Percentiles rank a stretch among this genome's conserved stretches.
Evolutionary conservation across 2,888 invertebrate species (phyloP).

Genomic region (Miltochrista miniata): DNA sequence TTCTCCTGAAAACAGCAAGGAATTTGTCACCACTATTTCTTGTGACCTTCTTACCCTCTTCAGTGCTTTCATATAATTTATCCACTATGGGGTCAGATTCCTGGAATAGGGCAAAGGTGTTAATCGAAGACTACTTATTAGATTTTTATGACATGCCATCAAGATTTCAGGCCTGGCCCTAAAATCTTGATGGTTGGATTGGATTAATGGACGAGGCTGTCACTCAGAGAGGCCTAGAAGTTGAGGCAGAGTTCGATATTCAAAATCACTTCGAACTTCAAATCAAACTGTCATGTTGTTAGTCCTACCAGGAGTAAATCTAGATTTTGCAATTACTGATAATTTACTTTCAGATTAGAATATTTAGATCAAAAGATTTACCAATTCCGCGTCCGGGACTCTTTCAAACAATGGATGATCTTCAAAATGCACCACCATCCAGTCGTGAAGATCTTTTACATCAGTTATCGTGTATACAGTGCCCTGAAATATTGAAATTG

Average conservation of each 20-base stretch:
- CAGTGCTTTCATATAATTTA: constrained; percentile 95
- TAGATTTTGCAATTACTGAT: not conserved
- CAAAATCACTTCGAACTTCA: no score
- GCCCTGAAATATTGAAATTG: constrained; percentile 84
- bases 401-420: constrained; percentile 95
- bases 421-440: constrained; percentile 97
- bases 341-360: not conserved
- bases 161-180: no score
- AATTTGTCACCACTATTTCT: constrained; percentile 97
- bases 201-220: no score
- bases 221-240: no score
- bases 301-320: no score
- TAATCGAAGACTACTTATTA: not conserved
- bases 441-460: constrained; percentile 97
- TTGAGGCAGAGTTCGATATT: no score
- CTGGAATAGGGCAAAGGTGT: constrained; percentile 73
- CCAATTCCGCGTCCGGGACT: constrained; percentile 89
- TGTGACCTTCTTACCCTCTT: constrained; percentile 99
- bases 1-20: constrained; percentile 93
- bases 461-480: constrained; percentile 98
- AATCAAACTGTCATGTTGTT: no score
- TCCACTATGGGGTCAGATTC: constrained; percentile 92
- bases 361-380: constrained; percentile 56
- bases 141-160: not conserved
- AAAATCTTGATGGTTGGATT: no score